A percentile compares a stretch with the other conserved stretches of the same genome.
These are phyloP conservation scores for Rugalucina vietnamica DNA, from an alignment of 2,888 invertebrate genomes.

Conservation along the genomic window DNA sequence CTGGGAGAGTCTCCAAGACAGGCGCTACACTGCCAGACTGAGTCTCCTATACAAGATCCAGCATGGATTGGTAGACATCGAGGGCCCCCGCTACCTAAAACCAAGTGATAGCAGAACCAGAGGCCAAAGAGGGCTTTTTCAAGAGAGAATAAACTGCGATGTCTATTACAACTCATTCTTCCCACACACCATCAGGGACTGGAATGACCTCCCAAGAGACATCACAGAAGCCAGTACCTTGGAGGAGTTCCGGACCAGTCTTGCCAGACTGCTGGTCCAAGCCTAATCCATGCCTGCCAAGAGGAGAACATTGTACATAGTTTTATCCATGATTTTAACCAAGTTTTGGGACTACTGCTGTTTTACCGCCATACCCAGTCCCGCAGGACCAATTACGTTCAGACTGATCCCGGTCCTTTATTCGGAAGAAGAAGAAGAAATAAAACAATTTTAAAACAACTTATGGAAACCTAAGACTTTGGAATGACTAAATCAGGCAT, in stretches of 20 bases:
- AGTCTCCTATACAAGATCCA: not conserved
- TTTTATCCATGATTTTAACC: not conserved
- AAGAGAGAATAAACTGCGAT: not conserved
- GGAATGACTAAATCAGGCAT: no score
- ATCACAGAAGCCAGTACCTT: slow-evolving; percentile 12
- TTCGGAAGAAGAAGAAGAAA: not conserved
- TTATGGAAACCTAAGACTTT: no score
- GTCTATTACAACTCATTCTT: slow-evolving; percentile 11
- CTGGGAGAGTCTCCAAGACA: not conserved
- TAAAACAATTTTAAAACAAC: no score
- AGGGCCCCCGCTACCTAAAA: no score
- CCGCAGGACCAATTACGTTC: slow-evolving; percentile 7
- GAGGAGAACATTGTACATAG: not conserved
- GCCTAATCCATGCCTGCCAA: not conserved
- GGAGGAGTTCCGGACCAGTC: slow-evolving; percentile 13
- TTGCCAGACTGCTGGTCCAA: not conserved
- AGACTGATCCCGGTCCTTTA: not conserved
- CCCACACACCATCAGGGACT: slow-evolving; percentile 12
- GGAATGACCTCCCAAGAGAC: not conserved
- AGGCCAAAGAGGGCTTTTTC: no score
- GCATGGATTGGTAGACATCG: no score
- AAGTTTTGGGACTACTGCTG: not conserved
- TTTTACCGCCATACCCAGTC: not conserved
- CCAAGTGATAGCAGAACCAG: no score
- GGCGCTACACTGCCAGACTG: not conserved